Evolutionary conservation across 92 coral and sea anemone genomes (phyloP), one percentile per base, ranked within the genome.

Genomic region (Epizoanthus rinbou): DNA sequence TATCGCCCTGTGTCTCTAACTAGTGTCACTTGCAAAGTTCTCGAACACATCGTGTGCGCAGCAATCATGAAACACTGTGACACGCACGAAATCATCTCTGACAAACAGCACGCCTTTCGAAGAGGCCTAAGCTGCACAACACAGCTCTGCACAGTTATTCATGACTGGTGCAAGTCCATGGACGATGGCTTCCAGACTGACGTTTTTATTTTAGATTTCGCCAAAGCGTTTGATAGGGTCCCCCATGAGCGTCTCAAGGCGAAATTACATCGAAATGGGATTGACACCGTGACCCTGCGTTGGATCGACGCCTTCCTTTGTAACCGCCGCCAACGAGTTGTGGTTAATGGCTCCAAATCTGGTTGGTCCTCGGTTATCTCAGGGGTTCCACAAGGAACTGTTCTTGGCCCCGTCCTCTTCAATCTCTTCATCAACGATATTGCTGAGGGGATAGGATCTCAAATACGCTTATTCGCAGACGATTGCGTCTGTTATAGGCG

Each of bases 301-400:
- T 47, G 76, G 76, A 72, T 72, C 24, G 35, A 43, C 54, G 59
- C 58, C 59, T 72, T 72, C 59, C 54, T 72, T 18, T 72, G 76
- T 43, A 18, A 72, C 54, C 58, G 76, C 24, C 24, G 59, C 25
- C 59, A 72, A 19, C 59, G 76, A 4, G 60, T 72, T 47, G 76
- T 47, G 25, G 24, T 72, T 18, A 72, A 72, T 47, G 76, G 76
- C 3, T 43, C 76, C 22, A 72, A 72, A 24, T 72, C 60, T 45
- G 37, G 25, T 39, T 72, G 76, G 60, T n/a, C 24, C 24, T 3
- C 54, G 54, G 76, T 72, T 1, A 47, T 43, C 24, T 72, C 59
- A 18, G 76, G 76, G 22, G 76, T 71, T 19, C 76, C 76, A 43
- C 57, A 45, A 71, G 76, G 76, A 19, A 71, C 76, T 43, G 76